A percentile compares a stretch with the other conserved stretches of the same genome.
These are phyloP conservation scores for Eilema depressum DNA, from an alignment of 2,888 invertebrate species.

Conservation along the genomic window DNA sequence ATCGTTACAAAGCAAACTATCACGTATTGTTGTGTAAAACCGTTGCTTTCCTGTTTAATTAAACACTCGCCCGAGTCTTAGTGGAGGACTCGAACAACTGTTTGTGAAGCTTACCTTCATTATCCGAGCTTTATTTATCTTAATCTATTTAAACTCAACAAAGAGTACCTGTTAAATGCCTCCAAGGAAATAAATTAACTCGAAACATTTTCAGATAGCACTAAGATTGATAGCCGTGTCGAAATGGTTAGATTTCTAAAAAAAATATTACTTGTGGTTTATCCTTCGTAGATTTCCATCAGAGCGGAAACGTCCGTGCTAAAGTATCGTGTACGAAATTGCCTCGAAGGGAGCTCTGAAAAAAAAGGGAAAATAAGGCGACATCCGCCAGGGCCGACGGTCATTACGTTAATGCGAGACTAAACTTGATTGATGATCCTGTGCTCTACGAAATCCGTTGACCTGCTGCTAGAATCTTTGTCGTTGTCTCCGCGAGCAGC, in stretches of 20 bases:
- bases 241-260: slow-evolving; percentile 60
- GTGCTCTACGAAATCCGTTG: slow-evolving; percentile 63
- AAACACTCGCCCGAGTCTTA: slow-evolving; percentile 54
- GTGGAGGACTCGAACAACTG: slow-evolving; percentile 59
- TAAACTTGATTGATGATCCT: slow-evolving; percentile 85
- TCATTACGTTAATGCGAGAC: slow-evolving; percentile 87
- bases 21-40: slow-evolving; percentile 37
- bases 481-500: slow-evolving; percentile 50
- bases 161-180: slow-evolving; percentile 52
- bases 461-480: slow-evolving; percentile 57
- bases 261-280: slow-evolving; percentile 53
- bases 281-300: slow-evolving; percentile 84
- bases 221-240: slow-evolving; percentile 70
- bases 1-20: slow-evolving; percentile 28
- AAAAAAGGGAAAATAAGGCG: slow-evolving; percentile 82
- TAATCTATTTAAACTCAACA: slow-evolving; percentile 64
- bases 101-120: slow-evolving; percentile 59
- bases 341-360: slow-evolving; percentile 70
- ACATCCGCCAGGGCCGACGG: slow-evolving; percentile 82
- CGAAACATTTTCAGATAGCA: slow-evolving; percentile 59
- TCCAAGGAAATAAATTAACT: slow-evolving; percentile 59
- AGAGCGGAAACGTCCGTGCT: slow-evolving; percentile 75
- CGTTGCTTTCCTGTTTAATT: slow-evolving; percentile 55
- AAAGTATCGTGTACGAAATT: slow-evolving; percentile 82
- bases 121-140: slow-evolving; percentile 61